Conservation (phyloP, 2,888 invertebrate genomes). For the Odontothrips loti region DNA sequence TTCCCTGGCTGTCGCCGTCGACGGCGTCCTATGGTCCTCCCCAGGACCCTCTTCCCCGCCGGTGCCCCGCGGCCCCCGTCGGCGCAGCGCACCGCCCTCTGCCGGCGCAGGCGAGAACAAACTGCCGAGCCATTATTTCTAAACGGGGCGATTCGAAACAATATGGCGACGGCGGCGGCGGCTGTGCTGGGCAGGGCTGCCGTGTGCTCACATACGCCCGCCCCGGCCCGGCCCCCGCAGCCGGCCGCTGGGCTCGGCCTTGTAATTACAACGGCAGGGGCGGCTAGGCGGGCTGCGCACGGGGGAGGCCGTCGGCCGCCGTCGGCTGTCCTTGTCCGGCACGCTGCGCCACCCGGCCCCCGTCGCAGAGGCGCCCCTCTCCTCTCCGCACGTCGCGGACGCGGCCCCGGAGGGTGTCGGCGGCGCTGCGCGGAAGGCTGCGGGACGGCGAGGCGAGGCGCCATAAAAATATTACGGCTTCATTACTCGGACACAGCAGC, state of each 20-base stretch:
- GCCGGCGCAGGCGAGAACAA: background rate
- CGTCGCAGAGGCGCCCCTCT: too few species aligned
- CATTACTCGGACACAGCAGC: conserved; percentile 8
- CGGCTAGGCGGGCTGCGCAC: background rate
- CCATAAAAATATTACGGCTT: conserved; percentile 25
- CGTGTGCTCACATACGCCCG: background rate
- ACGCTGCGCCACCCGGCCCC: background rate
- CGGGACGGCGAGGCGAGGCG: background rate
- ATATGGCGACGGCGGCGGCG: background rate
- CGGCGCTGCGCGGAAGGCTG: background rate
- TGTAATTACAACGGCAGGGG: conserved; percentile 17
- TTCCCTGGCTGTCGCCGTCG: too few species aligned
- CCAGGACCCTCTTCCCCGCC: too few species aligned
- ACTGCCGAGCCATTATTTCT: background rate
- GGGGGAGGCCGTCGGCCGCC: background rate
- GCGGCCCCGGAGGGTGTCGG: background rate
- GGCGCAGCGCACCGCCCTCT: too few species aligned
- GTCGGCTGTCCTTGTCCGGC: background rate
- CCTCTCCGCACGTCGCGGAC: background rate
- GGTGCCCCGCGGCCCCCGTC: too few species aligned
- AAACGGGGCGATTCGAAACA: conserved; percentile 20
- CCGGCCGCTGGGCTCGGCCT: background rate
- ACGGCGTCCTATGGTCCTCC: too few species aligned
- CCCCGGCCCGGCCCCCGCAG: background rate
- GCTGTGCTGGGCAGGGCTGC: background rate